A percentile compares a stretch with the other conserved stretches of the same genome.
Conservation (phyloP, 2,113 vertebrate species). For the Takifugu flavidus region DNA sequence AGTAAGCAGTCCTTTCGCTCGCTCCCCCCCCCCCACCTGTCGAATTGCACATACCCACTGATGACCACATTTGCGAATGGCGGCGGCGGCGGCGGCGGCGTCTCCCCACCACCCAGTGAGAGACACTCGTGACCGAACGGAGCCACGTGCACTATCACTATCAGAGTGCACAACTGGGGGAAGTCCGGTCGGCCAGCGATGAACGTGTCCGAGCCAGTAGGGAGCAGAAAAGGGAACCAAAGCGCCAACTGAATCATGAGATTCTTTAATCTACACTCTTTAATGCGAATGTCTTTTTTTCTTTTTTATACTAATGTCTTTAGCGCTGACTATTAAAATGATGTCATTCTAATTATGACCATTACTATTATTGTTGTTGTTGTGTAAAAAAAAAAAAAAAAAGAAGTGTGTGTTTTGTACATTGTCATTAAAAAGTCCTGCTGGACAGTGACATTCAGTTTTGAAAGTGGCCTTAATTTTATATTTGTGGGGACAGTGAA, state of each 20-base stretch:
- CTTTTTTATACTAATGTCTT: slow-evolving; percentile 49
- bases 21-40: slow-evolving; percentile 8
- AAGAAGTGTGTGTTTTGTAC: slow-evolving; percentile 68
- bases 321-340: slow-evolving; percentile 56
- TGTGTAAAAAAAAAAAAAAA: slow-evolving; percentile 49
- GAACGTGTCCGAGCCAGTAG: slow-evolving; percentile 50
- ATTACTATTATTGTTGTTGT: slow-evolving; percentile 73
- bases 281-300: slow-evolving; percentile 24
- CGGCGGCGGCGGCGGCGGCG: too few species aligned
- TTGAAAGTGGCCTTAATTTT: slow-evolving; percentile 78
- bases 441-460: slow-evolving; percentile 79
- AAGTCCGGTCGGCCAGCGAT: too few species aligned
- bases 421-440: slow-evolving; percentile 78
- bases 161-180: too few species aligned
- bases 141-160: too few species aligned
- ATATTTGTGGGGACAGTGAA: slow-evolving; percentile 73
- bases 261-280: slow-evolving; percentile 6
- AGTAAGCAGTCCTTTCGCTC: slow-evolving; percentile 9
- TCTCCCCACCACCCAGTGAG: too few species aligned
- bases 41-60: slow-evolving; percentile 31
- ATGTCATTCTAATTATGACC: slow-evolving; percentile 72
- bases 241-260: slow-evolving; percentile 39
- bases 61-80: slow-evolving; percentile 20
- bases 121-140: too few species aligned
- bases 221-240: slow-evolving; percentile 48